Evolutionary conservation across 2,797 vertebrate genomes (phyloP), one percentile per base, ranked within the genome.

Genomic region (Vireo griseus): DNA sequence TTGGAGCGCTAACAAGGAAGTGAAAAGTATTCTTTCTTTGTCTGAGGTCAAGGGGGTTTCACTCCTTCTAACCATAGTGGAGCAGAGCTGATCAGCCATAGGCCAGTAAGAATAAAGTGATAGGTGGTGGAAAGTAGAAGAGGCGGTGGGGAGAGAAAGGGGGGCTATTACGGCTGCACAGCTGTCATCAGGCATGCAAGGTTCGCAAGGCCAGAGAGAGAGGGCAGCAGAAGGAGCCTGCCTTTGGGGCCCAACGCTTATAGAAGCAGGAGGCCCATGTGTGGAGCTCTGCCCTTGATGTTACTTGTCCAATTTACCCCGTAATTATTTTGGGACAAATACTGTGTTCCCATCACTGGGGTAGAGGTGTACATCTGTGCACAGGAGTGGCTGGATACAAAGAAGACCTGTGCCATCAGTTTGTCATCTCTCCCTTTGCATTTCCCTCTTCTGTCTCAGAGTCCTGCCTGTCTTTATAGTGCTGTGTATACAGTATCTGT

Each of bases 61-160:
- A 18, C 12, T 58, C 8, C 47, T 20, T 25, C 19, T 54, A 37
- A 57, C 24, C 1, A 0, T 1, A 37, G 6, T 0, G 0, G 55
- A 77, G 68, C 59, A 80, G 35, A 50, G 28, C 20, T 72, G 35
- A 10, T 13, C 12, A 15, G 51, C 35, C 47, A 44, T 8, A 25
- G 17, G 31, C 40, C 71, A 52, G 3, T 2, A 22, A n/a, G 20
- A 80, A 84, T 35, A 15, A 50, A 50, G 29, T 5, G 39, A 33
- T 20, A 8, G 1, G 12, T 3, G 7, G 14, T 59, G 31, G 51
- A 80, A 76, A 86, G 65, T 29, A 67, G 68, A 62, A 71, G 8
- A 21, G 5, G 2, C 22, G 17, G 2, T 17, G 25, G 16, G 40
- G 42, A 67, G 8, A 42, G 35, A 35, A 71, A 51, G 6, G 16